Percentiles rank a stretch among this genome's conserved stretches.
phyloP scores from a whole-genome alignment of 2,113 vertebrate species.

The Prinia subflava region DNA sequence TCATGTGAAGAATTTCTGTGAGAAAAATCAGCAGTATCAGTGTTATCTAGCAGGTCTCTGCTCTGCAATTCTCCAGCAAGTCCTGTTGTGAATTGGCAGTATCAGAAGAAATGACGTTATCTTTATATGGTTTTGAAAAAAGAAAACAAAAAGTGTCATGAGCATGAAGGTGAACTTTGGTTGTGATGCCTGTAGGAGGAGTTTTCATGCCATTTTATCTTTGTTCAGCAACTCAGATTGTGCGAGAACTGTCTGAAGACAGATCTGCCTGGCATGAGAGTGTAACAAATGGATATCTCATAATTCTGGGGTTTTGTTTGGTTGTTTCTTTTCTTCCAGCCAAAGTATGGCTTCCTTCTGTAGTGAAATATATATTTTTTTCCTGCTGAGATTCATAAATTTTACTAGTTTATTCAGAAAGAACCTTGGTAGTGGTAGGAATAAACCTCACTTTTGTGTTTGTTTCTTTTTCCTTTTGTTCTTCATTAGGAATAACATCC shows the following conservation, averaged over 20 bases:
- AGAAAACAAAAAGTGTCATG: slow-evolving; percentile 37
- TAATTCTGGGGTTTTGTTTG: background rate
- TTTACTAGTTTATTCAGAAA: background rate
- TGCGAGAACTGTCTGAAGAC: slow-evolving; percentile 12
- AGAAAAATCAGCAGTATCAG: slow-evolving; percentile 29
- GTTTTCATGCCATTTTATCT: slow-evolving; percentile 60
- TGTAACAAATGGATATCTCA: slow-evolving; percentile 29
- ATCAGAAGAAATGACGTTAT: slow-evolving; percentile 57
- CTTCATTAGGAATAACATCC: background rate
- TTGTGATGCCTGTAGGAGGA: slow-evolving; percentile 32
- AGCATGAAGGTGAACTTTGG: slow-evolving; percentile 63
- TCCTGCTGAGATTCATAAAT: background rate
- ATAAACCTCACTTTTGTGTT: background rate
- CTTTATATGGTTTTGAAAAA: slow-evolving; percentile 53
- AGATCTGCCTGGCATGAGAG: background rate
- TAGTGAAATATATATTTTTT: background rate
- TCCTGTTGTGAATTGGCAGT: slow-evolving; percentile 53
- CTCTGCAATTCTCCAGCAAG: slow-evolving; percentile 46
- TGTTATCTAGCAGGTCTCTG: slow-evolving; percentile 55
- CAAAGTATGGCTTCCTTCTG: background rate
- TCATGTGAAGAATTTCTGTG: slow-evolving; percentile 48
- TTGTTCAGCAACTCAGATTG: slow-evolving; percentile 45
- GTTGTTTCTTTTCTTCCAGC: background rate
- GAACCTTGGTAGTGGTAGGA: background rate
- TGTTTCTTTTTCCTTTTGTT: background rate